Evolutionary conservation across 2,113 vertebrate species (phyloP).

Genomic region (Sorex araneus): DNA sequence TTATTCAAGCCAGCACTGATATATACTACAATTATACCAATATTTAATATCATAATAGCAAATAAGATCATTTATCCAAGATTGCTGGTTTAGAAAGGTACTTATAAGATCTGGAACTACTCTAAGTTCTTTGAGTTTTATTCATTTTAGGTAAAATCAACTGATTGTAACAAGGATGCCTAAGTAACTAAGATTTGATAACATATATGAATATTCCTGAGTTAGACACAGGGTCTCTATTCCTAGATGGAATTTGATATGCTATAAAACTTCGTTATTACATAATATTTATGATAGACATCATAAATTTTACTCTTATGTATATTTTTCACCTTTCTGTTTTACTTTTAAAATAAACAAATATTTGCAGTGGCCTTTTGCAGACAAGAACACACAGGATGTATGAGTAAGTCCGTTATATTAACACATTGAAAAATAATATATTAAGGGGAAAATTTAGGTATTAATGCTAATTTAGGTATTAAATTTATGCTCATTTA

Average conservation of each 20-base stretch:
- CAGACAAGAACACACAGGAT: background rate
- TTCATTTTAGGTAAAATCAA: background rate
- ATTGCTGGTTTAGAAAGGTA: background rate
- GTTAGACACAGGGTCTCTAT: too few species aligned
- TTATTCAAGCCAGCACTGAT: background rate
- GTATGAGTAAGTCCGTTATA: background rate
- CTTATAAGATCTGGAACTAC: background rate
- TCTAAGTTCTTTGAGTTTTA: accelerated
- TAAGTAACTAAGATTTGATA: too few species aligned
- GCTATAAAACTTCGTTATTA: too few species aligned
- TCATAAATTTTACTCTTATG: too few species aligned
- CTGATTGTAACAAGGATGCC: background rate
- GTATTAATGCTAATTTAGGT: too few species aligned
- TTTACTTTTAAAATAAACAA: background rate
- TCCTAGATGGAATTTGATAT: too few species aligned
- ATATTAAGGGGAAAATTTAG: too few species aligned
- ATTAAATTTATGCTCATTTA: background rate
- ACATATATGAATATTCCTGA: too few species aligned
- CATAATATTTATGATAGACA: too few species aligned
- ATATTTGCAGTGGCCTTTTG: background rate
- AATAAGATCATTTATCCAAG: background rate
- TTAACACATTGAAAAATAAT: background rate
- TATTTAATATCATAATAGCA: background rate
- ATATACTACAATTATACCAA: background rate
- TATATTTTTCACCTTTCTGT: background rate